A percentile compares a stretch with the other conserved stretches of the same genome.
Conservation (phyloP, 2,888 invertebrate species). For the Mechanitis mazaeus region DNA sequence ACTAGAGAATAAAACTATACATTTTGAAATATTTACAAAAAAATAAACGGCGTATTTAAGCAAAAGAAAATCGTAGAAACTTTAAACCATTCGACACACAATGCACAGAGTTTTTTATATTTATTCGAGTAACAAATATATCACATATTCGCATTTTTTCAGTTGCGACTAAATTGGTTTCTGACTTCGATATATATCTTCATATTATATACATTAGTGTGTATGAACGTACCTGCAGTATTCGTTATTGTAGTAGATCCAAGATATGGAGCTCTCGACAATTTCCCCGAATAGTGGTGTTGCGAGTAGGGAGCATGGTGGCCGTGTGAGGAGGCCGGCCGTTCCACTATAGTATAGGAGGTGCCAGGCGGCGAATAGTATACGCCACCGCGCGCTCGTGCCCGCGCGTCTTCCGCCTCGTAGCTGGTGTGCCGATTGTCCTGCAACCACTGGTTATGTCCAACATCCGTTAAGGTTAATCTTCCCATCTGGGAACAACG, state of each 20-base stretch:
- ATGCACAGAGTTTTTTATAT: too few relatives aligned
- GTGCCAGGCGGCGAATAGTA: slow-evolving; percentile 94
- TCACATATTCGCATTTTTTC: too few relatives aligned
- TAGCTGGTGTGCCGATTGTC: slow-evolving; percentile 71
- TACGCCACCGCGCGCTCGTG: slow-evolving; percentile 80
- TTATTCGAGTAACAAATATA: too few relatives aligned
- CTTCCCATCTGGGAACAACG: slow-evolving; percentile 9
- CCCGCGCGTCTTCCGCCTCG: slow-evolving; percentile 69
- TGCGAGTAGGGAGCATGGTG: slow-evolving; percentile 79
- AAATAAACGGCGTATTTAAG: too few relatives aligned
- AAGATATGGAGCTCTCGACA: slow-evolving; percentile 80
- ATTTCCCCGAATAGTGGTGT: slow-evolving; percentile 73
- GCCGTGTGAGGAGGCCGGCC: slow-evolving; percentile 83
- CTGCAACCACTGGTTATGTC: slow-evolving; percentile 58
- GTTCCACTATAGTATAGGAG: slow-evolving; percentile 91
- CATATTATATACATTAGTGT: too few relatives aligned
- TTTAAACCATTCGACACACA: too few relatives aligned
- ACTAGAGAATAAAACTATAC: too few relatives aligned
- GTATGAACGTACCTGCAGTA: slow-evolving; percentile 49
- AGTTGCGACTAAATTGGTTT: too few relatives aligned
- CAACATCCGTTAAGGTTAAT: slow-evolving; percentile 30
- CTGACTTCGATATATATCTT: too few relatives aligned
- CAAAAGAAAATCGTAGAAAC: too few relatives aligned
- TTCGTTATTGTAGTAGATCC: slow-evolving; percentile 80
- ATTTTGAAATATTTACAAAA: too few relatives aligned